Evolutionary conservation across 2,113 vertebrate species (phyloP).

Genomic region (Hoplias malabaricus): DNA sequence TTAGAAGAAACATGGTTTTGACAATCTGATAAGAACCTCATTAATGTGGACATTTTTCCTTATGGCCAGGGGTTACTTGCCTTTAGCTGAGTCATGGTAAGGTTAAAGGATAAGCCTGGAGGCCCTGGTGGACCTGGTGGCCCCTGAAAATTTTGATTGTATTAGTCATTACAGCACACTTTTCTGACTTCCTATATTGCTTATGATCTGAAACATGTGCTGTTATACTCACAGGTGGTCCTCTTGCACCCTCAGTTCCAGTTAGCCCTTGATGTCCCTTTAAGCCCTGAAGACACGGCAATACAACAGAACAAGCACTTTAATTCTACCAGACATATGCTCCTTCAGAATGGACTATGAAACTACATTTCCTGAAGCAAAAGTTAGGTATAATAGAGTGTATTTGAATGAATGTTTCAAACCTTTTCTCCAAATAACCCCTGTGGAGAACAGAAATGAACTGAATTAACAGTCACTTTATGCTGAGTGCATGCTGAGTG

Average conservation of each 20-base stretch:
- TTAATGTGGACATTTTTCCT: too few species aligned
- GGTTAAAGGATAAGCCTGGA: conserved; percentile 56
- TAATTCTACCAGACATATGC: neutral
- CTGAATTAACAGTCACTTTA: conserved; percentile 4
- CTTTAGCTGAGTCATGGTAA: conserved; percentile 71
- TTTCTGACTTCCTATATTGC: neutral
- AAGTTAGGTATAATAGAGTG: neutral
- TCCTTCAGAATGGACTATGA: neutral
- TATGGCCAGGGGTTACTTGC: conserved; percentile 51
- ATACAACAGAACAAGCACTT: neutral
- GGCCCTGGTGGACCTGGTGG: conserved; percentile 72
- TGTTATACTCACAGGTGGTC: conserved; percentile 68
- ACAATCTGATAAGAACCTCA: neutral
- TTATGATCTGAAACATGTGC: neutral
- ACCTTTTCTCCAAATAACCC: conserved; percentile 78
- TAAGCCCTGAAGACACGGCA: conserved; percentile 68
- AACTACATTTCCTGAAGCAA: neutral
- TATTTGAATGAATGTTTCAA: conserved; percentile 43
- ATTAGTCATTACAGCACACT: neutral
- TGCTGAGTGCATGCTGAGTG: neutral
- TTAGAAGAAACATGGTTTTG: neutral
- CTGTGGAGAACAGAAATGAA: conserved; percentile 61
- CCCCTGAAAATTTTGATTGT: conserved; percentile 63
- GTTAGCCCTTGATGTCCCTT: conserved; percentile 73
- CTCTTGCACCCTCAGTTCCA: conserved; percentile 65